Conservation (phyloP, 2,797 vertebrate species). For the Lagodon rhomboides region DNA sequence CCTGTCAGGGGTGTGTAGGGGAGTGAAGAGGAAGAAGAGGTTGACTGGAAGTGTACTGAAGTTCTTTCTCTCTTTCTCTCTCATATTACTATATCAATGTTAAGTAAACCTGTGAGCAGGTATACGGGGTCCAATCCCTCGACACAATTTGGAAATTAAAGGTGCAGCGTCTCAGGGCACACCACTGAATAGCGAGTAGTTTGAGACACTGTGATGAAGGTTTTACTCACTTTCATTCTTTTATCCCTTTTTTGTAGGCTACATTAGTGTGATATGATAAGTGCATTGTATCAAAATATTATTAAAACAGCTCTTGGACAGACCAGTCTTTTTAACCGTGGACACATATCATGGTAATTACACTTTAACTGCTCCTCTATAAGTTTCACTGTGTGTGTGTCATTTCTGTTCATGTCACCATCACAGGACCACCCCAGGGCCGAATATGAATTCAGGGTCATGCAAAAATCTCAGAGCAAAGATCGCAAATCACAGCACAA, state of each 20-base stretch:
- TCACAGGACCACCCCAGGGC: constrained; percentile 95
- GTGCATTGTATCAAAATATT: background rate
- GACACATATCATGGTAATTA: background rate
- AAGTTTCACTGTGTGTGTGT: constrained; percentile 8
- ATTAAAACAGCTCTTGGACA: background rate
- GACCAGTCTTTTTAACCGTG: background rate
- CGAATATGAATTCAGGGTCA: constrained; percentile 95
- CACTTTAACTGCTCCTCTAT: background rate
- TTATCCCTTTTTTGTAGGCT: background rate
- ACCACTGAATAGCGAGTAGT: background rate
- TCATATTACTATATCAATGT: too few relatives aligned
- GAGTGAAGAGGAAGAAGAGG: too few relatives aligned
- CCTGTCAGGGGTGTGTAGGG: background rate
- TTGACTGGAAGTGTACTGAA: too few relatives aligned
- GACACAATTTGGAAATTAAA: background rate
- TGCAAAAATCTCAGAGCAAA: constrained; percentile 93
- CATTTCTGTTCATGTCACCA: constrained; percentile 27
- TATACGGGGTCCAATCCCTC: background rate
- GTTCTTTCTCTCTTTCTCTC: too few relatives aligned
- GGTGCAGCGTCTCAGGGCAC: background rate
- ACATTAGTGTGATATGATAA: background rate
- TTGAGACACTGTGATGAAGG: too few relatives aligned
- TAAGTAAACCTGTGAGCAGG: too few relatives aligned
- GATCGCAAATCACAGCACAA: constrained; percentile 89
- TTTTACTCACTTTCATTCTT: too few relatives aligned